Conservation (phyloP, 1,140 invertebrate genomes). For the Halesus radiatus region DNA sequence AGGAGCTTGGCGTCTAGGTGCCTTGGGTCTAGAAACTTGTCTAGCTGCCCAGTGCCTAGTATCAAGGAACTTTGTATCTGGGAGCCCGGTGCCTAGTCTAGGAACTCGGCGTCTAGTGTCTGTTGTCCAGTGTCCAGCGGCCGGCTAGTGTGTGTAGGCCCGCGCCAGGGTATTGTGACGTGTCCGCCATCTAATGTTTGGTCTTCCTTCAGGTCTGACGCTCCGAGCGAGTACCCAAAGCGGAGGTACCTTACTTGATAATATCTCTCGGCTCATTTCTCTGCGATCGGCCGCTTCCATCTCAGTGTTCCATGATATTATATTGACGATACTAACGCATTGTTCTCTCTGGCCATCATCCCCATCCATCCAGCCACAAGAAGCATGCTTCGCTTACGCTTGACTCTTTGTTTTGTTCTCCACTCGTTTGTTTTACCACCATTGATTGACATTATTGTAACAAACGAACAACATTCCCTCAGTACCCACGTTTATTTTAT, state of each 20-base stretch:
- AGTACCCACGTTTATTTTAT: not conserved
- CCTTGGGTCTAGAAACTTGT: too few species aligned
- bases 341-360: conserved; percentile 27
- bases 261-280: conserved; percentile 52
- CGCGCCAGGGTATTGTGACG: not conserved
- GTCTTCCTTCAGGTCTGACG: conserved; percentile 57
- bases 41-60: too few species aligned
- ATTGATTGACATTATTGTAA: not conserved
- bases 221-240: conserved; percentile 48
- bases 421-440: not conserved
- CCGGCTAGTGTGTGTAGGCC: not conserved
- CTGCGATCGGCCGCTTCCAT: conserved; percentile 38
- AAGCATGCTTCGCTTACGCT: conserved; percentile 49
- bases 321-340: conserved; percentile 55
- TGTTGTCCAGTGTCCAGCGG: not conserved
- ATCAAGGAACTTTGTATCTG: too few species aligned
- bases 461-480: not conserved
- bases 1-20: too few species aligned
- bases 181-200: conserved; percentile 51
- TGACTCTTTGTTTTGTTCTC: conserved; percentile 36
- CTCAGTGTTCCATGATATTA: conserved; percentile 46
- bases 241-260: conserved; percentile 54
- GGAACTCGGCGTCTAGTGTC: too few species aligned
- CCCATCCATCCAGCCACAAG: conserved; percentile 25
- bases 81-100: too few species aligned